phyloP scores from a whole-genome alignment of 2,888 invertebrate genomes.

The Papilio demoleus region DNA sequence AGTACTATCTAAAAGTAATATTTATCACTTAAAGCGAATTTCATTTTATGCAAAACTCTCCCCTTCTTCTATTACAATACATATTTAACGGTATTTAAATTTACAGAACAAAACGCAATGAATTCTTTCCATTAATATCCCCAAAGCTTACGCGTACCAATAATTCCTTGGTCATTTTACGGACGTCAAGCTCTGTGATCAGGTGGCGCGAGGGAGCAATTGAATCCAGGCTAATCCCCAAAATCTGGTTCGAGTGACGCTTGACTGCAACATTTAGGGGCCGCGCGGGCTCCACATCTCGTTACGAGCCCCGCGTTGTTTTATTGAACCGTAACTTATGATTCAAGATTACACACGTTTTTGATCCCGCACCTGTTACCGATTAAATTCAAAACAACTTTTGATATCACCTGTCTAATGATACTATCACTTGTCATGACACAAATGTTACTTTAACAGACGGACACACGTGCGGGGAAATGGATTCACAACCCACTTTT shows the following conservation, averaged over 20 bases:
- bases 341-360: constrained; percentile 49
- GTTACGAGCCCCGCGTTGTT: constrained; percentile 46
- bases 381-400: constrained; percentile 44
- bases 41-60: neutral
- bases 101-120: constrained; percentile 6
- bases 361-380: constrained; percentile 52
- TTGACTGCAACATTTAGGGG: constrained; percentile 51
- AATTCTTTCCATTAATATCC: constrained; percentile 21
- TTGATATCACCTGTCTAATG: constrained; percentile 48
- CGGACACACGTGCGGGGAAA: constrained; percentile 25
- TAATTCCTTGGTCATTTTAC: constrained; percentile 48
- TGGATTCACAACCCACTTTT: constrained; percentile 9
- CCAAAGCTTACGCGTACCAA: constrained; percentile 42
- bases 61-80: neutral
- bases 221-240: constrained; percentile 53
- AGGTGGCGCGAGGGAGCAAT: constrained; percentile 49
- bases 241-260: constrained; percentile 58
- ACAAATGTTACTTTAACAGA: constrained; percentile 46
- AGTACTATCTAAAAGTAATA: too few relatives aligned
- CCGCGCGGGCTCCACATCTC: constrained; percentile 45
- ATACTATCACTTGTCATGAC: constrained; percentile 49
- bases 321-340: constrained; percentile 47
- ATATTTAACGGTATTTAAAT: constrained; percentile 8
- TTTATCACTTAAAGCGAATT: neutral
- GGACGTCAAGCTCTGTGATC: constrained; percentile 48